Evolutionary conservation across 1,140 invertebrate species (phyloP).

Genomic region (Neodiprion fabricii): DNA sequence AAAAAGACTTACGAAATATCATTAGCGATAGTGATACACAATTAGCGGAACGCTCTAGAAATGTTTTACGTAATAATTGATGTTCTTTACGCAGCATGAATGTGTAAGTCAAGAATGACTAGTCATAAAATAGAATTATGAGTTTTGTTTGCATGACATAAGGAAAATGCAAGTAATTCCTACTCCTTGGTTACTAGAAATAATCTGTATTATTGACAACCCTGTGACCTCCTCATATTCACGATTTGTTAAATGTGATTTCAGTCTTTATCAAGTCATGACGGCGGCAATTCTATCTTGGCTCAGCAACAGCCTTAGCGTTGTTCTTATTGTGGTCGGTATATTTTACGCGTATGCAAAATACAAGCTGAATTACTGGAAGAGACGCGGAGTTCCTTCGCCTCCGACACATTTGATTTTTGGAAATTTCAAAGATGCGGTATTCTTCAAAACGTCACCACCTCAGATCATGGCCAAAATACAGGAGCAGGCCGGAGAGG

Average conservation of each 20-base stretch:
- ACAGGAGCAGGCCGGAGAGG: conserved; percentile 36
- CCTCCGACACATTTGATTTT: conserved; percentile 40
- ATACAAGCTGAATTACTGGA: conserved; percentile 46
- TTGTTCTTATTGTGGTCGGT: not conserved
- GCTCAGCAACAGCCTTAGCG: not conserved
- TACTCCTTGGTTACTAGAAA: no score
- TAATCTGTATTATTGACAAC: no score
- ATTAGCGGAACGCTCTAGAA: no score
- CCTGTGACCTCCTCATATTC: no score
- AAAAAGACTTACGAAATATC: no score
- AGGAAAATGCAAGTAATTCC: no score
- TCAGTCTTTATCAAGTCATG: not conserved
- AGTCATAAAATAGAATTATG: no score
- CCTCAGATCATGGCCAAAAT: conserved; percentile 47
- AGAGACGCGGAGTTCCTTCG: conserved; percentile 38
- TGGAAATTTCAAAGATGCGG: conserved; percentile 44
- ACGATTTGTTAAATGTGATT: not conserved
- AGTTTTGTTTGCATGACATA: no score
- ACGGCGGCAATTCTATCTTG: not conserved
- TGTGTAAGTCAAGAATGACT: no score
- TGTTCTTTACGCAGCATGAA: no score
- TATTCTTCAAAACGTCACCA: conserved; percentile 33
- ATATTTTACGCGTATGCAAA: conserved; percentile 36
- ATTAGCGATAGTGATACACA: no score
- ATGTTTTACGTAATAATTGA: no score